Conservation (phyloP, 2,113 vertebrate species). For the Alligator sinensis region DNA sequence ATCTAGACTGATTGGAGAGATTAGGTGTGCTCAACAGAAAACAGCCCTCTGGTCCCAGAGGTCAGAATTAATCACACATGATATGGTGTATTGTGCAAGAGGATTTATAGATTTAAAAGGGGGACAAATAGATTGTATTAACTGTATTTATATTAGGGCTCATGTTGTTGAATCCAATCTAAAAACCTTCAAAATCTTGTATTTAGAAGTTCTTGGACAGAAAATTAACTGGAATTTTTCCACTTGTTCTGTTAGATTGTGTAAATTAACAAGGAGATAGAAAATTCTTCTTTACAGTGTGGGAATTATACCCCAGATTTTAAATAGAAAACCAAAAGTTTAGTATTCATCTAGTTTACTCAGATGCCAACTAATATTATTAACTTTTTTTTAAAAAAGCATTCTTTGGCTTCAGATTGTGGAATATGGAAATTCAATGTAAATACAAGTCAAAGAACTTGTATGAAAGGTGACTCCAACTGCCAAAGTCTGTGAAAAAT, state of each 20-base stretch:
- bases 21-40: not conserved
- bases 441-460: not conserved
- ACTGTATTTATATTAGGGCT: not conserved
- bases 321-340: constrained; percentile 7
- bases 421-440: constrained; percentile 26
- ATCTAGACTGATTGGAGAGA: not conserved
- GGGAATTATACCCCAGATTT: not conserved
- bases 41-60: not conserved
- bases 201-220: not conserved
- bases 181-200: constrained; percentile 20
- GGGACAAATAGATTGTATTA: constrained; percentile 1
- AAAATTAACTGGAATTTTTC: not conserved
- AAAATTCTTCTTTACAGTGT: not conserved
- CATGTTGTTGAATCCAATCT: not conserved
- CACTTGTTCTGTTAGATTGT: not conserved
- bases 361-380: not conserved
- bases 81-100: not conserved
- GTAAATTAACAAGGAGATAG: not conserved
- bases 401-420: not conserved
- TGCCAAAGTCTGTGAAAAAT: not conserved
- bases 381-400: not conserved
- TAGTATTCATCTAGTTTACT: not conserved
- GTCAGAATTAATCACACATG: not conserved
- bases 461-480: constrained; percentile 6
- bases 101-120: not conserved